Conservation (phyloP, 2,797 vertebrate species). For the Champsocephalus gunnari region DNA sequence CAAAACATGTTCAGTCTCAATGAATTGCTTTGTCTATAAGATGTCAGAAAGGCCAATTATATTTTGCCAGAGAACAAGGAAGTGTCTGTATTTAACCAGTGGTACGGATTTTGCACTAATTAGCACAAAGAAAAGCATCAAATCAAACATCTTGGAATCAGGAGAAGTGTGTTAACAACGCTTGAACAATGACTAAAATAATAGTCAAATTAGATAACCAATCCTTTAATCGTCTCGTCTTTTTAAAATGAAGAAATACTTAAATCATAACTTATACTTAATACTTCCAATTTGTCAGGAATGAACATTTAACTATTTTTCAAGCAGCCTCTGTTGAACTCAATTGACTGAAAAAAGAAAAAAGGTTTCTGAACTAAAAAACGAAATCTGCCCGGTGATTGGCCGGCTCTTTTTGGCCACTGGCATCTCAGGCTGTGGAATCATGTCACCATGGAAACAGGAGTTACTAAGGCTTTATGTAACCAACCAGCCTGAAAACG, state of each 20-base stretch:
- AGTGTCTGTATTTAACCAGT: background rate
- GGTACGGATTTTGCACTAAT: no score
- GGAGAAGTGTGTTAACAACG: background rate
- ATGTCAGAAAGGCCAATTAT: background rate
- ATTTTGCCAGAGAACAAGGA: background rate
- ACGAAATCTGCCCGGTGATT: constrained; percentile 31
- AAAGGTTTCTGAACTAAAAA: constrained; percentile 34
- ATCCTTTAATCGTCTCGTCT: background rate
- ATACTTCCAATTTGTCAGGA: background rate
- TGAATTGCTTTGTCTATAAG: background rate
- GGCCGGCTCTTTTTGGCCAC: constrained; percentile 59
- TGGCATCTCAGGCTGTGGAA: constrained; percentile 32
- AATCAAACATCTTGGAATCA: background rate
- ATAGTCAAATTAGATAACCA: background rate
- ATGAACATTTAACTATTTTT: background rate
- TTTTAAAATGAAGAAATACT: background rate
- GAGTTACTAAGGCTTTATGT: constrained; percentile 55
- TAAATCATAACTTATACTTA: background rate
- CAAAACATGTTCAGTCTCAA: background rate
- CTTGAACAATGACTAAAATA: background rate
- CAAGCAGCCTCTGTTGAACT: constrained; percentile 8
- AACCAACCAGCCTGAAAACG: constrained; percentile 33
- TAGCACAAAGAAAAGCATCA: background rate
- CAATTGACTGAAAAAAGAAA: constrained; percentile 14
- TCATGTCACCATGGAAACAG: constrained; percentile 74